phyloP scores from a whole-genome alignment of 2,888 invertebrate genomes.

The Oasisia sp. region DNA sequence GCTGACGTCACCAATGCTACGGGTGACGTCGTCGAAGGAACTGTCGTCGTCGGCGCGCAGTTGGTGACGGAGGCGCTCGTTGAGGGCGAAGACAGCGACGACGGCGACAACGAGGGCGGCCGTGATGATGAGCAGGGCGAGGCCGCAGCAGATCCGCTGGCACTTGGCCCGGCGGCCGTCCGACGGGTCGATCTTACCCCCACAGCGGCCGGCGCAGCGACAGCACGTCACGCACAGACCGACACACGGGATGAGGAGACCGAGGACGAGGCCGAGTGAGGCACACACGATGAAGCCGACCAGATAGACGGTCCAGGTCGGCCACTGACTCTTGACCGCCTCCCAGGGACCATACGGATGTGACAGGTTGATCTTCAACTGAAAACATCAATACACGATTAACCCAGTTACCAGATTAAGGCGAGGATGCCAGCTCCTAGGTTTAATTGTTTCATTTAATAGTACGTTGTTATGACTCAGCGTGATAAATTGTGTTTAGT shows the following conservation, averaged over 20 bases:
- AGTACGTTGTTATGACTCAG: too few relatives aligned
- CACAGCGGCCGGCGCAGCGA: background rate
- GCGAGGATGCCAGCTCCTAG: background rate
- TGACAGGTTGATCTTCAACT: background rate
- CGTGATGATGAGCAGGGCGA: conserved; percentile 7
- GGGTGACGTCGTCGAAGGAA: background rate
- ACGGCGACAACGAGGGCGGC: conserved; percentile 2
- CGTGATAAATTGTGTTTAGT: too few relatives aligned
- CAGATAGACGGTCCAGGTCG: conserved; percentile 18
- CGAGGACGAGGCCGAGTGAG: background rate
- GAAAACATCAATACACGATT: background rate
- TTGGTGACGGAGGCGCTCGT: background rate
- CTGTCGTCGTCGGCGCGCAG: background rate
- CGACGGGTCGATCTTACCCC: background rate
- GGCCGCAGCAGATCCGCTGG: conserved; percentile 12
- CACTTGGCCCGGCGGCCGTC: background rate
- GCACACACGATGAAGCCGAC: conserved; percentile 17
- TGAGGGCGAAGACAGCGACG: conserved; percentile 14
- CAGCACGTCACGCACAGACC: conserved; percentile 13
- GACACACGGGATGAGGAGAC: background rate
- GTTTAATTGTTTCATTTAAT: too few relatives aligned
- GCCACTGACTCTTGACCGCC: background rate
- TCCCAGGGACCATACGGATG: background rate
- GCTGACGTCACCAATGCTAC: background rate
- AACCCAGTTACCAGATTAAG: background rate